A percentile compares a stretch with the other conserved stretches of the same genome.
phyloP scores from a whole-genome alignment of 2,888 invertebrate genomes.

The Latrodectus elegans region DNA sequence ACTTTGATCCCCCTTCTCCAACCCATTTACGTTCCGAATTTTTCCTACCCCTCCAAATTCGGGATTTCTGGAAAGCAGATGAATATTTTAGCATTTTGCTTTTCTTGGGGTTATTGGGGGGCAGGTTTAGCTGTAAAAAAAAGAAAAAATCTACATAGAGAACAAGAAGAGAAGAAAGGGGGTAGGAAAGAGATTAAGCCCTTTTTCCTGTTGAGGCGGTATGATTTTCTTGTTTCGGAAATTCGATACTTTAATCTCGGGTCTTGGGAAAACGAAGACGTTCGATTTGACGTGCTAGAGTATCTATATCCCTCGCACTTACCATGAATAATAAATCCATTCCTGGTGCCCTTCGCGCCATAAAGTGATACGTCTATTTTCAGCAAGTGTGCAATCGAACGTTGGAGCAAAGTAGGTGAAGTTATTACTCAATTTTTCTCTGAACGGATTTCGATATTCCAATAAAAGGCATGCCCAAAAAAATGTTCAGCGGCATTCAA shows the following conservation, averaged over 20 bases:
- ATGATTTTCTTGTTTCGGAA: conserved; percentile 26
- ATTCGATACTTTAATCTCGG: conserved; percentile 41
- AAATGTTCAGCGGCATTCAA: no score
- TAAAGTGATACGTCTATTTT: not conserved
- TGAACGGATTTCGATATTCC: not conserved
- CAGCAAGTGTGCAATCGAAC: not conserved
- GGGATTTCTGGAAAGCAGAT: conserved; percentile 23
- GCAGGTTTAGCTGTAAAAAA: not conserved
- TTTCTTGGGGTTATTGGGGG: not conserved
- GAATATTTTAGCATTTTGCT: conserved; percentile 49
- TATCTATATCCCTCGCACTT: conserved; percentile 22
- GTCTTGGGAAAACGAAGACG: not conserved
- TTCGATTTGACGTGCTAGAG: not conserved
- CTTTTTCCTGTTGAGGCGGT: not conserved
- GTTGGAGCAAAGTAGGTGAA: not conserved
- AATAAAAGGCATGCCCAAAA: not conserved
- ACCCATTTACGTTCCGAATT: conserved; percentile 7
- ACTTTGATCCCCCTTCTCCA: conserved; percentile 39
- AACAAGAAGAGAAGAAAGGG: not conserved
- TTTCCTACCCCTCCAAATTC: conserved; percentile 7
- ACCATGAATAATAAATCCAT: conserved; percentile 5
- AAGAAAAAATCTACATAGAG: not conserved
- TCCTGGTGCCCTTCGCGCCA: not conserved
- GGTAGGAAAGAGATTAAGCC: conserved; percentile 18
- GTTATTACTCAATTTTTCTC: not conserved